Base-by-base conservation (phyloP, 2,797 vertebrate genomes). In the Microctenopoma stevenorrisi region DNA sequence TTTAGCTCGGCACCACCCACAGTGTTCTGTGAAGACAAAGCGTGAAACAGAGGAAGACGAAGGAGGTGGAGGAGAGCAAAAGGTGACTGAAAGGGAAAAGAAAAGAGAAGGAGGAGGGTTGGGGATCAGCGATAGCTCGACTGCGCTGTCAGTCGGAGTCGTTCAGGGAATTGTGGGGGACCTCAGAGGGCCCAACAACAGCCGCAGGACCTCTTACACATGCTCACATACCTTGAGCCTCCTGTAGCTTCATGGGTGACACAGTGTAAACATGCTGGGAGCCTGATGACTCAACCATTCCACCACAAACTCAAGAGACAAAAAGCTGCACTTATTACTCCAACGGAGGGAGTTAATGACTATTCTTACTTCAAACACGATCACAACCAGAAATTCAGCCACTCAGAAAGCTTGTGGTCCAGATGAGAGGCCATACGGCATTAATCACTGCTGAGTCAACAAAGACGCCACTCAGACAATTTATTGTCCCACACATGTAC, bases 41-140 rank as follows among this genome's bases (percentile, higher is more conserved):
- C 85, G 85, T 89, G 83, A 90, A 89, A 91, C 84, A 72, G 78
- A 90, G 82, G 82, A 83, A 90, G 88, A 90, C 87, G 60, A 85
- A 85, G 83, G 82, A 84, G 82, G 72, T 76, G 66, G 68, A 85
- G 72, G 81, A 86, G 64, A 82, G 79, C 59, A 42, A 84, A 88
- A 81, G 77, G 74, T 76, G 73, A 7, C 40, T 37, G 76, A 72
- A 68, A 74, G 38, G 74, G 55, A 62, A 68, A 76, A 74, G 37
- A 83, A 66, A 78, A 51, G 70, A 51, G 72, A 75, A 64, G 68
- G 78, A 84, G 89, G 84, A 86, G 60, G 74, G 68, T 35, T 55
- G 64, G 72, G 74, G 74, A 68, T 59, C 52, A 42, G 76, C 56
- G 22, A 74, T 76, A 74, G 83, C 55, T 81, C 74, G 87, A 86